phyloP scores from a whole-genome alignment of 2,888 invertebrate species.

The Macroteleia sp. region DNA sequence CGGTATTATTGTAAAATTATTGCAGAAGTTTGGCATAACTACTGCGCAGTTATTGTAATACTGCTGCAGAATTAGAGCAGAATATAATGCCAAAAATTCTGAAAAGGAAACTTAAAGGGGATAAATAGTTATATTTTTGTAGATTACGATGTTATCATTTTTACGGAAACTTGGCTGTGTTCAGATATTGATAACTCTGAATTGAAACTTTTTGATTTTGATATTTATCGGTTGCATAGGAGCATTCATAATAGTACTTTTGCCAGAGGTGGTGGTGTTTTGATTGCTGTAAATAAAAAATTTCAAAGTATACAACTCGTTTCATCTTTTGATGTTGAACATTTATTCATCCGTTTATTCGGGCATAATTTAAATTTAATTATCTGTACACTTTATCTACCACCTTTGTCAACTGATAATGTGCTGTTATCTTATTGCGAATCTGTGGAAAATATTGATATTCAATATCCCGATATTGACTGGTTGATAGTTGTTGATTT shows the following conservation, averaged over 20 bases:
- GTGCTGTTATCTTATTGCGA: background rate
- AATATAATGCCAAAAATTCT: too few species aligned
- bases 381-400: background rate
- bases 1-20: too few species aligned
- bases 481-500: background rate
- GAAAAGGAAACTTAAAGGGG: too few species aligned
- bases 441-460: background rate
- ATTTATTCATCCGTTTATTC: background rate
- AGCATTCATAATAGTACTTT: background rate
- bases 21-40: too few species aligned
- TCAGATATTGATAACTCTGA: background rate
- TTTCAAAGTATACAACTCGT: background rate
- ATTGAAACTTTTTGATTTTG: background rate
- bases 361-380: background rate
- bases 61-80: too few species aligned
- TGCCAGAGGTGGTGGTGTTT: background rate
- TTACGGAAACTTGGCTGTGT: background rate
- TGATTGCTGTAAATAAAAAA: background rate
- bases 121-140: too few species aligned
- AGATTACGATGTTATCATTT: too few species aligned
- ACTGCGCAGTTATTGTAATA: too few species aligned
- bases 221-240: background rate
- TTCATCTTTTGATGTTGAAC: background rate
- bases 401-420: background rate
- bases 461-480: background rate